phyloP scores from a whole-genome alignment of 2,113 vertebrate genomes.

The Amblyornis subalaris region DNA sequence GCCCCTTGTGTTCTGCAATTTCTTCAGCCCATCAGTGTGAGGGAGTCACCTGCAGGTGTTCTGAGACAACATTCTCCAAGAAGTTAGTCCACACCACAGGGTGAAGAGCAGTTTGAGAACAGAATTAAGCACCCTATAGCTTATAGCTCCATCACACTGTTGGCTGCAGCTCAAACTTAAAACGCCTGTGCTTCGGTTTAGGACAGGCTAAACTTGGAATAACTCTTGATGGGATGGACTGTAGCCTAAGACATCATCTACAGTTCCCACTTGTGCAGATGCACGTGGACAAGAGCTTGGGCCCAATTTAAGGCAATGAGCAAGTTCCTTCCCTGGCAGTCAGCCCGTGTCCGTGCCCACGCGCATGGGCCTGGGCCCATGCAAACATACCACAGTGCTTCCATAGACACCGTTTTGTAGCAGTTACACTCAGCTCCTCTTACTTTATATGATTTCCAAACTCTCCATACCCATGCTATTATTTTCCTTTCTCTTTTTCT shows the following conservation, averaged over 20 bases:
- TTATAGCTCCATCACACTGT: background rate
- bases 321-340: constrained; percentile 11
- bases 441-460: background rate
- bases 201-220: background rate
- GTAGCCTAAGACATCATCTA: constrained; percentile 1
- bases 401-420: background rate
- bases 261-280: background rate
- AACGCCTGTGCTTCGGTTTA: background rate
- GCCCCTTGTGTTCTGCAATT: background rate
- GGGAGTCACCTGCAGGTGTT: background rate
- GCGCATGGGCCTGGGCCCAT: background rate
- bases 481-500: background rate
- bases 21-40: background rate
- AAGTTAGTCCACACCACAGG: background rate
- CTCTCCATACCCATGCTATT: background rate
- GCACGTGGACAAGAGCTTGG: background rate
- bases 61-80: background rate
- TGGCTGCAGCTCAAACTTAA: background rate
- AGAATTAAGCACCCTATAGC: background rate
- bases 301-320: background rate
- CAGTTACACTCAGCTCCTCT: background rate
- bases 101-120: background rate
- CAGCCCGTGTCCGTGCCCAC: background rate
- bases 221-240: background rate
- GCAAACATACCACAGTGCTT: constrained; percentile 23